Evolutionary conservation across 1,140 invertebrate genomes (phyloP).

Genomic region (Leptinotarsa lineolata): DNA sequence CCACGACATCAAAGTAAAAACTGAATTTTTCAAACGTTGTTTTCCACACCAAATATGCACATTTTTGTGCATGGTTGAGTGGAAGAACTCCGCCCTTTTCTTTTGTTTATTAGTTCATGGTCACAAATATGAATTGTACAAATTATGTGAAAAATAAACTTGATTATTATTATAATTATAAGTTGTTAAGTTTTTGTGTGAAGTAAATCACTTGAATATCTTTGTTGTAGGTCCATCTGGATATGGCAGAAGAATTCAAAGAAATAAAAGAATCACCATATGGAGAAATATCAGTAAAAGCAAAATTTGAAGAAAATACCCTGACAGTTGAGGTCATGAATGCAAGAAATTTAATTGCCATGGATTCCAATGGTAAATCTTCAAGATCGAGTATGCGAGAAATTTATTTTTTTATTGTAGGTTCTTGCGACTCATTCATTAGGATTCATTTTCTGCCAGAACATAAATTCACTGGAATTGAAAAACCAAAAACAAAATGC

Average conservation of each 20-base stretch:
- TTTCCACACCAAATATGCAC: no score
- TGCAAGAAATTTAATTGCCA: slow-evolving; percentile 83
- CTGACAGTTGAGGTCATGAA: slow-evolving; percentile 81
- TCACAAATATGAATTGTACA: no score
- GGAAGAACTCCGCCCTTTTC: no score
- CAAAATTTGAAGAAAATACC: slow-evolving; percentile 68
- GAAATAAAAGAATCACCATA: slow-evolving; percentile 64
- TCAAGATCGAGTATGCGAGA: slow-evolving; percentile 27
- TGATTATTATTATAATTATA: no score
- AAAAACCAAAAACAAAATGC: slow-evolving; percentile 82
- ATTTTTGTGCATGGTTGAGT: no score
- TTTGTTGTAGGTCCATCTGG: slow-evolving; percentile 46
- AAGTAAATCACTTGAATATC: background rate
- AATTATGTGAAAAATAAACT: no score
- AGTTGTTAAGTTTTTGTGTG: no score
- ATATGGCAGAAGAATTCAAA: slow-evolving; percentile 66
- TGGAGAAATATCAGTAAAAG: slow-evolving; percentile 72
- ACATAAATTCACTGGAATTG: slow-evolving; percentile 75
- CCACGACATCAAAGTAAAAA: no score
- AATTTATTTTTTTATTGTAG: slow-evolving; percentile 32
- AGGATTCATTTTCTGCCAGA: slow-evolving; percentile 84
- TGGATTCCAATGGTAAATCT: slow-evolving; percentile 82
- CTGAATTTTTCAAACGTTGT: no score
- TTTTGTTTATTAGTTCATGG: no score
- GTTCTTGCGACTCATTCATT: slow-evolving; percentile 86